These are phyloP conservation scores for Poecilia gillii DNA, from an alignment of 2,797 vertebrate species.

Conservation along the genomic window DNA sequence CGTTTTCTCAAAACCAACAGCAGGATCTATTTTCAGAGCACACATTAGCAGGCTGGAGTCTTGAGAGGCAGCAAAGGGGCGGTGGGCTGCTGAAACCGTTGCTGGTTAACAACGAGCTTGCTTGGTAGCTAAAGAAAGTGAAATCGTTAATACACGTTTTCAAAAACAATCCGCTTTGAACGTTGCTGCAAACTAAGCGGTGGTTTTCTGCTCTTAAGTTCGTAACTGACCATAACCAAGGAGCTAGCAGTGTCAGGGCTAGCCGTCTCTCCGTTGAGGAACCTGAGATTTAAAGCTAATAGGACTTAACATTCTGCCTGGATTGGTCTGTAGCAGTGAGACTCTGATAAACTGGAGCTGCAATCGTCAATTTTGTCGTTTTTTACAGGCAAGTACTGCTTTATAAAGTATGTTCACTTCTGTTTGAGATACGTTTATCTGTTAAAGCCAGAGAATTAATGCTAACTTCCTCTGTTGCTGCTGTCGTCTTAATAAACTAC, in stretches of 20 bases:
- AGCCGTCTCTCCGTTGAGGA: conserved; percentile 30
- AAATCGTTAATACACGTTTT: background rate
- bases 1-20: conserved; percentile 19
- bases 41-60: conserved; percentile 53
- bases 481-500: background rate
- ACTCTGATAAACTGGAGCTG: conserved; percentile 65
- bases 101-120: conserved; percentile 19
- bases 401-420: background rate
- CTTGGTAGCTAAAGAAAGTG: background rate
- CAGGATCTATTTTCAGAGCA: conserved; percentile 33
- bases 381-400: conserved; percentile 56
- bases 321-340: conserved; percentile 12
- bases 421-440: background rate
- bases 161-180: background rate
- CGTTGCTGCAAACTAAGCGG: background rate
- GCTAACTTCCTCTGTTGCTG: conserved; percentile 28
- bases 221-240: conserved; percentile 10
- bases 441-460: background rate
- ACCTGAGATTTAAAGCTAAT: conserved; percentile 18
- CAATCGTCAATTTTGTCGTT: conserved; percentile 42
- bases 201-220: background rate
- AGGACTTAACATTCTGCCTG: conserved; percentile 18
- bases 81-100: conserved; percentile 41
- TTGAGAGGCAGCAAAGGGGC: conserved; percentile 62
- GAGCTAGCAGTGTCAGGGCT: conserved; percentile 46